Evolutionary conservation across 2,888 invertebrate genomes (phyloP).

Genomic region (Osmoderma eremita): DNA sequence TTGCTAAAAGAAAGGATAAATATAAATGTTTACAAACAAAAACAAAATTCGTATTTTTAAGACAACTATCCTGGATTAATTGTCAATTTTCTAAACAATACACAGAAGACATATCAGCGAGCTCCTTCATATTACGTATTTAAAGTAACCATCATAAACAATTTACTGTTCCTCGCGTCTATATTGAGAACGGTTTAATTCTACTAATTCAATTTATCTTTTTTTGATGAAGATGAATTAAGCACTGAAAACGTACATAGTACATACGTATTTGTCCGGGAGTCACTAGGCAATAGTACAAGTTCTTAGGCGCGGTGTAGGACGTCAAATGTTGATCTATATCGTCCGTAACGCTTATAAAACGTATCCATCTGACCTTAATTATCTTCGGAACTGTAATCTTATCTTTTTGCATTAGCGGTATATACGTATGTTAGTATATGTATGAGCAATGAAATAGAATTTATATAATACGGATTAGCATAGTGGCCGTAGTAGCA

Average conservation of each 20-base stretch:
- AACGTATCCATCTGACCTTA: conserved; percentile 28
- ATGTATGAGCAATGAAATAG: conserved; percentile 10
- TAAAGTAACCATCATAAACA: too few relatives aligned
- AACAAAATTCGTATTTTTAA: too few relatives aligned
- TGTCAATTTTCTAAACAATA: too few relatives aligned
- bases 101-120: too few relatives aligned
- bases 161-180: too few relatives aligned
- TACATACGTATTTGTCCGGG: too few relatives aligned
- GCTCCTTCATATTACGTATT: too few relatives aligned
- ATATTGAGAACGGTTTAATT: too few relatives aligned
- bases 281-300: too few relatives aligned
- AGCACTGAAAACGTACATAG: not conserved
- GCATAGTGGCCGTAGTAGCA: conserved; percentile 4
- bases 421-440: conserved; percentile 2
- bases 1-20: too few relatives aligned
- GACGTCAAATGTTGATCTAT: conserved; percentile 17
- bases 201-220: not conserved
- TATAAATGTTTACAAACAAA: too few relatives aligned
- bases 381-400: conserved; percentile 31
- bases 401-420: conserved; percentile 30
- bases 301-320: not conserved
- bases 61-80: too few relatives aligned
- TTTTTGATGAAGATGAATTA: conserved; percentile 2
- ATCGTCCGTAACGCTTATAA: conserved; percentile 10
- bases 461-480: conserved; percentile 28